Evolutionary conservation across 2,797 vertebrate species (phyloP).

Genomic region (Microctenopoma steveboyesi): DNA sequence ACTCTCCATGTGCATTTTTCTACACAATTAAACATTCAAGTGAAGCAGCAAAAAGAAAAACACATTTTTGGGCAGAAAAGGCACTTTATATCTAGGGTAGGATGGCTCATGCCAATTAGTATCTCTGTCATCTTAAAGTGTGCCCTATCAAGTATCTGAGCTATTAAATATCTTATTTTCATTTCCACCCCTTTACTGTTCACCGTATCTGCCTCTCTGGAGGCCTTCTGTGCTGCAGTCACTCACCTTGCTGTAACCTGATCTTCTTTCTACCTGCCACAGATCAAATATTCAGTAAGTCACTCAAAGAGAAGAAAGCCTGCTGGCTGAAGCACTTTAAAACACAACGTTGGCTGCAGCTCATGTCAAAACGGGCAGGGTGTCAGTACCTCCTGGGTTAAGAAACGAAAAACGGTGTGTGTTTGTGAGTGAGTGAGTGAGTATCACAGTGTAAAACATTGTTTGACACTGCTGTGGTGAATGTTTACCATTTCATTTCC

Average conservation of each 20-base stretch:
- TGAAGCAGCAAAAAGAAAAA: background rate
- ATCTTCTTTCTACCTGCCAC: conserved; percentile 32
- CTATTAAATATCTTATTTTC: conserved; percentile 40
- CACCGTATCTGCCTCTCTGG: conserved; percentile 12
- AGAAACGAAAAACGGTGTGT: background rate
- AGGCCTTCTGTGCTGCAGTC: conserved; percentile 36
- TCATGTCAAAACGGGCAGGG: background rate
- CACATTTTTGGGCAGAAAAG: background rate
- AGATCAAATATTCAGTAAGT: conserved; percentile 77
- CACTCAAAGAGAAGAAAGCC: conserved; percentile 21
- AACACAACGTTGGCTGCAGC: background rate
- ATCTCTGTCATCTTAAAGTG: conserved; percentile 10
- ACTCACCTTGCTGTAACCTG: conserved; percentile 55
- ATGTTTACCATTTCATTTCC: conserved; percentile 9
- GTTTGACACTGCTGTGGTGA: background rate
- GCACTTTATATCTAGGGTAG: background rate
- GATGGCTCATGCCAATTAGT: background rate
- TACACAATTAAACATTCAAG: background rate
- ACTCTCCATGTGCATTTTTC: background rate
- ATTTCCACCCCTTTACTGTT: conserved; percentile 2
- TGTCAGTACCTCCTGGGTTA: too few relatives aligned
- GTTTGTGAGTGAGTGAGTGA: background rate
- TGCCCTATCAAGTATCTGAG: conserved; percentile 31
- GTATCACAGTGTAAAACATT: background rate
- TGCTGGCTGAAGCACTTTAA: background rate